These are phyloP conservation scores for Muscina levida DNA, from an alignment of 2,888 invertebrate species.

Conservation along the genomic window DNA sequence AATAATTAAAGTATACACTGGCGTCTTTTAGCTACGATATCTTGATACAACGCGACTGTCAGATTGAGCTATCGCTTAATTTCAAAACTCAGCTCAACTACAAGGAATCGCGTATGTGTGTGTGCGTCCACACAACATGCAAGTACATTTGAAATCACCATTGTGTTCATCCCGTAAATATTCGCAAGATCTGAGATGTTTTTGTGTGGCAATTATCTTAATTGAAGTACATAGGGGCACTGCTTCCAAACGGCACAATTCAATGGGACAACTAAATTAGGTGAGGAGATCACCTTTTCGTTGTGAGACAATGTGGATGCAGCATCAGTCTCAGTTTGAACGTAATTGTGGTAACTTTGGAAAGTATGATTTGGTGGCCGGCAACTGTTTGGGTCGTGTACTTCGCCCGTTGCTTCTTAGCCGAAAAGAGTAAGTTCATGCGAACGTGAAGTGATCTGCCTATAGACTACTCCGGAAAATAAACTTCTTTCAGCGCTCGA, in stretches of 20 bases:
- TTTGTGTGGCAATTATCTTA: constrained; percentile 51
- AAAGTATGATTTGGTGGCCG: background rate
- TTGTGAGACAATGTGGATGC: constrained; percentile 5
- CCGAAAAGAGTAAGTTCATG: constrained; percentile 51
- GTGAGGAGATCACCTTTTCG: background rate
- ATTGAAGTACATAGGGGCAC: constrained; percentile 48
- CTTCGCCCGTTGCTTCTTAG: constrained; percentile 9
- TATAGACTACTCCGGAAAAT: no score
- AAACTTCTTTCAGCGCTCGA: constrained; percentile 33
- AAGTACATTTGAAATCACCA: constrained; percentile 14
- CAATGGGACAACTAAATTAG: constrained; percentile 14
- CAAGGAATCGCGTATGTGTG: no score
- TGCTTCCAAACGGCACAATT: constrained; percentile 14
- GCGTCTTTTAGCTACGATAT: no score
- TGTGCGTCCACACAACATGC: no score
- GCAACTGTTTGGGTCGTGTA: constrained; percentile 8
- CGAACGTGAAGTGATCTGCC: background rate
- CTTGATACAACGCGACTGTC: no score
- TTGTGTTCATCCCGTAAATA: constrained; percentile 41
- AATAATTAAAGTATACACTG: no score
- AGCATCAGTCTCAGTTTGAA: constrained; percentile 46
- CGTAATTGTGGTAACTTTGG: constrained; percentile 23
- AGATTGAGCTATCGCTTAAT: no score
- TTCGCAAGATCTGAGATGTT: constrained; percentile 1
- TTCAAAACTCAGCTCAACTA: no score